Evolutionary conservation across 1,140 invertebrate species (phyloP).

Genomic region (Cherax destructor): DNA sequence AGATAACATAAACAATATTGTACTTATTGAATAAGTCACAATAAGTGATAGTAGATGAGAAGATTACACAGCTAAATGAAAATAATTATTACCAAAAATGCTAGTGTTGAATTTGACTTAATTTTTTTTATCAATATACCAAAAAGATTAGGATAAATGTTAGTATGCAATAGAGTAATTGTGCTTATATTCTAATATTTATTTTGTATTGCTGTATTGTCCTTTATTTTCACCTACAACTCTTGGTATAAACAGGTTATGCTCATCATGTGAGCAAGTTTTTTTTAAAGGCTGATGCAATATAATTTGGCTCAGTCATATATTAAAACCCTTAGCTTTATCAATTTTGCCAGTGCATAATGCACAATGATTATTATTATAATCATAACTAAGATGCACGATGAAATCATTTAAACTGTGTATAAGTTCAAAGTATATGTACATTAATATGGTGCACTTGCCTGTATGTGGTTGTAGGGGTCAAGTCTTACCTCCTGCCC

Average conservation of each 20-base stretch:
- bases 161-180: constrained; percentile 1
- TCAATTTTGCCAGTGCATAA: neutral
- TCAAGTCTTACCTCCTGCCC: too few species aligned
- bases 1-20: neutral
- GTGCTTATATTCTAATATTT: neutral
- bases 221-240: neutral
- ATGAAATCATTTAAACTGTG: constrained; percentile 20
- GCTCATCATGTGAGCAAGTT: neutral
- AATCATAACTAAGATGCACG: neutral
- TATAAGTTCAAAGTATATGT: constrained; percentile 48
- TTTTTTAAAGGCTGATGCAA: constrained; percentile 24
- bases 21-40: neutral
- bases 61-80: neutral
- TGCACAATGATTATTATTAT: too few species aligned
- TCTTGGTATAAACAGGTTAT: neutral
- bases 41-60: neutral
- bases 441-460: neutral
- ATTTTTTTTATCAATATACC: neutral
- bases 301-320: too few species aligned
- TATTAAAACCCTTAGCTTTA: neutral
- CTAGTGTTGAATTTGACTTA: neutral
- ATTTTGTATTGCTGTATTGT: neutral
- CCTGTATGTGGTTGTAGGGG: too few species aligned
- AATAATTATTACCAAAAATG: neutral
- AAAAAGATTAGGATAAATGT: neutral